A percentile compares a stretch with the other conserved stretches of the same genome.
Conservation (phyloP, 2,113 vertebrate genomes). For the Formicarius rufipectus region DNA sequence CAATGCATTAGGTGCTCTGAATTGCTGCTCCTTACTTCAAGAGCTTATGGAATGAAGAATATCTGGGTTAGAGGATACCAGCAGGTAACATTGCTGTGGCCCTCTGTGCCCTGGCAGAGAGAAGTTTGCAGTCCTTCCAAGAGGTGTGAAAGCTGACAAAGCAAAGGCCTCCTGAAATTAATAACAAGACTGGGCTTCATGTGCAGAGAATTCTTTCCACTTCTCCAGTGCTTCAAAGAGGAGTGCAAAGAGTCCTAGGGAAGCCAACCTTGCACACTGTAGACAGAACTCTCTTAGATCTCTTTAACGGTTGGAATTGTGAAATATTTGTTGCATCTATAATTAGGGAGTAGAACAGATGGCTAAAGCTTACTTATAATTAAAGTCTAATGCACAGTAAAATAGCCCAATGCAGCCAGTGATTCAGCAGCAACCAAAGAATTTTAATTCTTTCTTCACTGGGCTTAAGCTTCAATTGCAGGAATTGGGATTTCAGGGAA, state of each 20-base stretch:
- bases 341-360: constrained; percentile 78
- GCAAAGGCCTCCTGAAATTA: not conserved
- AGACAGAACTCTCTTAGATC: constrained; percentile 57
- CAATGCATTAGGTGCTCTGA: not conserved
- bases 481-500: constrained; percentile 55
- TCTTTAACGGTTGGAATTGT: constrained; percentile 71
- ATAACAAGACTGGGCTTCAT: not conserved
- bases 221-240: not conserved
- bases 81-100: not conserved
- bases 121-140: not conserved
- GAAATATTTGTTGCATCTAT: constrained; percentile 75
- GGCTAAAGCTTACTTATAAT: constrained; percentile 74
- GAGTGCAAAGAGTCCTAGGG: not conserved
- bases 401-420: constrained; percentile 71
- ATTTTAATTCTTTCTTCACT: constrained; percentile 66
- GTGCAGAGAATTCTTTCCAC: not conserved
- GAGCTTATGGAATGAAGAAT: not conserved
- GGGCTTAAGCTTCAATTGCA: constrained; percentile 53
- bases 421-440: constrained; percentile 62
- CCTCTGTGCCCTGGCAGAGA: not conserved
- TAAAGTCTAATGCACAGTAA: constrained; percentile 74
- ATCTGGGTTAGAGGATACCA: not conserved
- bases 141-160: not conserved
- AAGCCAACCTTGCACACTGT: not conserved
- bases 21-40: not conserved